Conservation (phyloP, 2,797 vertebrate species). For the Manis crassicaudata region DNA sequence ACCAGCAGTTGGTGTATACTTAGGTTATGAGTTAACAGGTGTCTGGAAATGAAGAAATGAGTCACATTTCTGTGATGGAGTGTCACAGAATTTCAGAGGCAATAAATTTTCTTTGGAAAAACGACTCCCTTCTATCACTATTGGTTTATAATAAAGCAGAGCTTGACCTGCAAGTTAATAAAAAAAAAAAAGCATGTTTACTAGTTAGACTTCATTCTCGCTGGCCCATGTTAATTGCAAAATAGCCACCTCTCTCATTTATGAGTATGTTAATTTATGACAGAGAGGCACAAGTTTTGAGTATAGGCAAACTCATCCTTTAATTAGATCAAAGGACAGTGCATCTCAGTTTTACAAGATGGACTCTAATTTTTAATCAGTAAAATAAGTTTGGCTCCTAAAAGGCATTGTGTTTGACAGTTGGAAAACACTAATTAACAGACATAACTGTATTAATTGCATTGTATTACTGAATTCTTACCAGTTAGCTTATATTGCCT, state of each 20-base stretch:
- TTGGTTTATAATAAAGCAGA: constrained; percentile 84
- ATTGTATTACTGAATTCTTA: constrained; percentile 85
- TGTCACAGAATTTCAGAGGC: constrained; percentile 72
- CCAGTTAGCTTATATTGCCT: constrained; percentile 85
- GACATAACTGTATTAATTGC: constrained; percentile 89
- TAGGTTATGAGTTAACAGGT: constrained; percentile 73
- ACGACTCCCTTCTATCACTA: constrained; percentile 78
- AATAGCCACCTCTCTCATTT: constrained; percentile 87
- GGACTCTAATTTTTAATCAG: constrained; percentile 86
- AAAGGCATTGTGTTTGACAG: constrained; percentile 86
- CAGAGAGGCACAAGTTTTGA: constrained; percentile 84
- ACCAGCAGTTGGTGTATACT: constrained; percentile 56
- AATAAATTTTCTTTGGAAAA: constrained; percentile 75
- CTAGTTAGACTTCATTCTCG: constrained; percentile 88
- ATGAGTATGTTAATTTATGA: constrained; percentile 88
- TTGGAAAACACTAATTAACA: constrained; percentile 89
- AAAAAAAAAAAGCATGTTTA: constrained; percentile 86
- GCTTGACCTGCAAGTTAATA: constrained; percentile 87
- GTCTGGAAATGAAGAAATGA: constrained; percentile 69
- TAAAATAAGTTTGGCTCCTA: constrained; percentile 87
- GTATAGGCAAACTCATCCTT: constrained; percentile 79
- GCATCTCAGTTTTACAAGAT: constrained; percentile 84
- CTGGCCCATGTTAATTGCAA: constrained; percentile 87
- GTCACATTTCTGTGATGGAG: constrained; percentile 74
- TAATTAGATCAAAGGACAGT: constrained; percentile 89